phyloP scores from a whole-genome alignment of 2,888 invertebrate species.

The Eremobia ochroleuca region DNA sequence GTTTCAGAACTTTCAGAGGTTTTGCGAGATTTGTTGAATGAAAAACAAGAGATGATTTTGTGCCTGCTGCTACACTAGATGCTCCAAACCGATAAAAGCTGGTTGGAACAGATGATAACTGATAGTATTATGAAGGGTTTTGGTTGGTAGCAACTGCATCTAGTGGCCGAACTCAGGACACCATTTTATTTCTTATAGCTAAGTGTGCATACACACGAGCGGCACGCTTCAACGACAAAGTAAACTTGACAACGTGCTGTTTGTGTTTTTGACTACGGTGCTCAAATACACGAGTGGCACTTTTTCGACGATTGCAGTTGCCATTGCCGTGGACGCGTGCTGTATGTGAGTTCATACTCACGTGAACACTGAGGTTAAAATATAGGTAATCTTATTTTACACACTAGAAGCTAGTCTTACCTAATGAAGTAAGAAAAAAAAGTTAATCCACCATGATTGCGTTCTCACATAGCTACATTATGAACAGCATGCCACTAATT shows the following conservation, averaged over 20 bases:
- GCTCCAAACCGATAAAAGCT: not conserved
- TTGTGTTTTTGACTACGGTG: too few species aligned
- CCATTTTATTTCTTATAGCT: not conserved
- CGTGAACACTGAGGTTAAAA: not conserved
- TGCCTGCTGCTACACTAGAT: not conserved
- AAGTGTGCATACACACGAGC: too few species aligned
- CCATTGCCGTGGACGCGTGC: too few species aligned
- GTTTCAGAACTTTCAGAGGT: not conserved
- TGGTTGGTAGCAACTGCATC: not conserved
- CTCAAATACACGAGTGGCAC: too few species aligned
- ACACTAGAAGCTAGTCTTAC: too few species aligned
- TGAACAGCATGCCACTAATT: slow-evolving; percentile 33
- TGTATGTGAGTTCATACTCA: too few species aligned
- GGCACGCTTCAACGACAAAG: too few species aligned
- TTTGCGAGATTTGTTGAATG: not conserved
- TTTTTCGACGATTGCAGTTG: too few species aligned
- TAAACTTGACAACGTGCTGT: too few species aligned
- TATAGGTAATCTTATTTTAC: not conserved
- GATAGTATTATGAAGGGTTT: not conserved
- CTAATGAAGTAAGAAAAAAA: not conserved
- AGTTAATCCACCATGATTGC: not conserved
- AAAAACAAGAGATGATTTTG: not conserved
- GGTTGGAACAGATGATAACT: not conserved
- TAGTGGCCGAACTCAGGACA: not conserved
- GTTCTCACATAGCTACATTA: slow-evolving; percentile 9